These are phyloP conservation scores for Spisula solida DNA, from an alignment of 2,888 invertebrate genomes.

Conservation along the genomic window DNA sequence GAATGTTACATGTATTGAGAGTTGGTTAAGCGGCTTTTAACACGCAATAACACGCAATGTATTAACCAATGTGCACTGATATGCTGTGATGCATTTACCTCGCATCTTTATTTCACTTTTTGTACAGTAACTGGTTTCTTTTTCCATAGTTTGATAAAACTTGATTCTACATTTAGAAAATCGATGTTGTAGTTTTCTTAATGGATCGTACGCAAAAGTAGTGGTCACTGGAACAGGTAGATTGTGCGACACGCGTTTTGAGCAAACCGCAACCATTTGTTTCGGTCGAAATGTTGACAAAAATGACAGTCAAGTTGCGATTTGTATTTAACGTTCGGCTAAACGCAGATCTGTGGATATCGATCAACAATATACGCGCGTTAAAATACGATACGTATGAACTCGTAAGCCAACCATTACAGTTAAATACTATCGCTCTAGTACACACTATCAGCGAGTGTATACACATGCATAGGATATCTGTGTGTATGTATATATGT, in stretches of 20 bases:
- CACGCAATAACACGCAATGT: neutral
- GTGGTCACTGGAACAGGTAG: neutral
- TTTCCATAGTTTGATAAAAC: neutral
- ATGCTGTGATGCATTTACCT: neutral
- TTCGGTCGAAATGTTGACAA: neutral
- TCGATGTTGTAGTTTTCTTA: neutral
- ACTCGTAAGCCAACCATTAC: slow-evolving; percentile 34
- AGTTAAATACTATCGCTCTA: slow-evolving; percentile 44
- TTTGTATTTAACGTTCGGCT: neutral
- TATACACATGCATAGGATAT: slow-evolving; percentile 37
- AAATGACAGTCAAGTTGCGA: neutral
- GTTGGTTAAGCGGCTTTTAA: neutral
- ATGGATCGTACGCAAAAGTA: neutral
- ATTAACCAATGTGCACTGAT: neutral
- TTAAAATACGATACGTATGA: slow-evolving; percentile 26
- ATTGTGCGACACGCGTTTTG: neutral
- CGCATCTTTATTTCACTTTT: neutral
- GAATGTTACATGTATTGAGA: neutral
- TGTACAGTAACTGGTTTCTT: neutral
- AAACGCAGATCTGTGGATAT: neutral
- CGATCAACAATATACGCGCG: slow-evolving; percentile 23
- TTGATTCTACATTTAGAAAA: neutral
- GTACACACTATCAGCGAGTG: slow-evolving; percentile 52
- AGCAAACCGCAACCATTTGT: neutral
- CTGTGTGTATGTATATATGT: slow-evolving; percentile 6